These are phyloP conservation scores for Tanytarsus gracilentus DNA, from an alignment of 2,888 invertebrate genomes.

Conservation along the genomic window DNA sequence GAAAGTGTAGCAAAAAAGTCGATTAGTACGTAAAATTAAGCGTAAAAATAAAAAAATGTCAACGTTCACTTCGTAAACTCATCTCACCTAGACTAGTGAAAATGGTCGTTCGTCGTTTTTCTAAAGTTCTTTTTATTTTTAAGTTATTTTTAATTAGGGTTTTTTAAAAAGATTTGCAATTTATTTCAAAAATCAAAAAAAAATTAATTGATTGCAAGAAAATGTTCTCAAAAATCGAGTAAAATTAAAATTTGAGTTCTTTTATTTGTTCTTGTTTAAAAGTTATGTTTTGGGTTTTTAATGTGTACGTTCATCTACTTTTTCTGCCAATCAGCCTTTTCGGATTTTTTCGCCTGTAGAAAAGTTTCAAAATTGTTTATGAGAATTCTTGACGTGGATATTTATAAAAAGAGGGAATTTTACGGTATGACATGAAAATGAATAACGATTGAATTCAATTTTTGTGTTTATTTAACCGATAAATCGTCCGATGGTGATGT, in stretches of 20 bases:
- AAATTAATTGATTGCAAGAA: no score
- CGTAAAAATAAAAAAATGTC: background rate
- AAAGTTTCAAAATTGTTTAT: conserved; percentile 38
- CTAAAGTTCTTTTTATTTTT: background rate
- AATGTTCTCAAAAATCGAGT: no score
- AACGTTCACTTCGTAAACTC: background rate
- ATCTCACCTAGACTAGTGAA: conserved; percentile 1
- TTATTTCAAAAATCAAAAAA: no score
- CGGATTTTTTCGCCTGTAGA: conserved; percentile 67
- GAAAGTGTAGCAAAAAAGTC: background rate
- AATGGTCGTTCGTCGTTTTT: background rate
- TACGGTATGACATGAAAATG: no score
- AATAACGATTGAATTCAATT: no score
- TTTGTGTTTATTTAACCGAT: no score
- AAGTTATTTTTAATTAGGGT: background rate
- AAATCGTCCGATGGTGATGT: no score
- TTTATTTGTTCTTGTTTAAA: background rate
- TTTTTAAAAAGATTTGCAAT: no score
- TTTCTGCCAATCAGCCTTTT: conserved; percentile 65
- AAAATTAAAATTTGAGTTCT: background rate
- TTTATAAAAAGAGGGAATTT: background rate
- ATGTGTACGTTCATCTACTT: conserved; percentile 45
- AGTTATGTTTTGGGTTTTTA: conserved; percentile 8
- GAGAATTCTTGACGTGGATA: conserved; percentile 2
- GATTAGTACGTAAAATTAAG: background rate